Conservation (phyloP, 2,797 vertebrate species). For the Xenentodon cancila region DNA sequence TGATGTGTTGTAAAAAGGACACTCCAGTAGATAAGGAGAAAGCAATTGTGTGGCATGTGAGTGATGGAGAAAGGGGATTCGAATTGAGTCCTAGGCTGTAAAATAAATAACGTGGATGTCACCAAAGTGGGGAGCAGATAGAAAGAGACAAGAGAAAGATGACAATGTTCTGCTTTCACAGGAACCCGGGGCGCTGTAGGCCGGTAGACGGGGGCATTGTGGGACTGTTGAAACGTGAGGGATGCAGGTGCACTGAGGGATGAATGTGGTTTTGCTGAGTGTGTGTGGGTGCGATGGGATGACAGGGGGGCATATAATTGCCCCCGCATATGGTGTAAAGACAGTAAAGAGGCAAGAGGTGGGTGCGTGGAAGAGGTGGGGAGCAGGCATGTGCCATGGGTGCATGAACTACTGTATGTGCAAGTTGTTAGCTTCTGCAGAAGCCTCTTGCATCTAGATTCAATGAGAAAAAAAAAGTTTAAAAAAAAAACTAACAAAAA, state of each 20-base stretch:
- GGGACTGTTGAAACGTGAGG: slow-evolving; percentile 72
- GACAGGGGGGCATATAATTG: slow-evolving; percentile 65
- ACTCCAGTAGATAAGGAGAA: slow-evolving; percentile 77
- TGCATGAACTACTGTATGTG: slow-evolving; percentile 49
- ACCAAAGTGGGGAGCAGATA: slow-evolving; percentile 64
- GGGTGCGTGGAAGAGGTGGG: slow-evolving; percentile 41
- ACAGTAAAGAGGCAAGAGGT: slow-evolving; percentile 54
- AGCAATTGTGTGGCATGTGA: slow-evolving; percentile 77
- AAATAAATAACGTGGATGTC: slow-evolving; percentile 80
- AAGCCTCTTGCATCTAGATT: slow-evolving; percentile 57
- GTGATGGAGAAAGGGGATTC: slow-evolving; percentile 78
- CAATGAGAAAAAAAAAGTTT: slow-evolving; percentile 5
- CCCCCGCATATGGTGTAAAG: slow-evolving; percentile 72
- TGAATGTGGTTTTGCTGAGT: slow-evolving; percentile 75
- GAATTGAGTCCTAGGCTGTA: slow-evolving; percentile 80
- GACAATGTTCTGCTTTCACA: slow-evolving; percentile 69
- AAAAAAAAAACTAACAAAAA: slow-evolving; percentile 23
- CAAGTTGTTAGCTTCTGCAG: slow-evolving; percentile 52
- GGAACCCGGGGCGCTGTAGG: slow-evolving; percentile 62
- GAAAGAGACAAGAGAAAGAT: slow-evolving; percentile 61
- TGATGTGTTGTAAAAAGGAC: slow-evolving; percentile 81
- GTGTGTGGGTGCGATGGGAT: slow-evolving; percentile 63
- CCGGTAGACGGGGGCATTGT: slow-evolving; percentile 65
- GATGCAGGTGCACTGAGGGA: slow-evolving; percentile 75
- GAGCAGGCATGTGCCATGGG: slow-evolving; percentile 38